Percentiles rank a stretch among this genome's conserved stretches.
These are phyloP conservation scores for Chelonus formosanus DNA, from an alignment of 2,888 invertebrate genomes.

Conservation along the genomic window DNA sequence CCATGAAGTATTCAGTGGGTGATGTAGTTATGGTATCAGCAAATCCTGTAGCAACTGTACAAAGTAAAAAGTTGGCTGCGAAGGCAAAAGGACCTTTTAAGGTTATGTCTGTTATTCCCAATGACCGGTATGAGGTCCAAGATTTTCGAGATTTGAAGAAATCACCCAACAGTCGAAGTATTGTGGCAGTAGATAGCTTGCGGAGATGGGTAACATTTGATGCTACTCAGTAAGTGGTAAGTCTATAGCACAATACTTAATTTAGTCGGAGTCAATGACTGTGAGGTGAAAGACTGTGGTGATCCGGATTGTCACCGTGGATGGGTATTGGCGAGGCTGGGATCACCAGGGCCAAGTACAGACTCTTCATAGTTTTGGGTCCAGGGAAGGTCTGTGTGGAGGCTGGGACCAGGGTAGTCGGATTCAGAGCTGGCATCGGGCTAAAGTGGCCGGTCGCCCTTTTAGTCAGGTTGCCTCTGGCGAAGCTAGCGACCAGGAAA, in stretches of 20 bases:
- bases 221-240: constrained; percentile 10
- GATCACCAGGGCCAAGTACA: neutral
- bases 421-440: too few relatives aligned
- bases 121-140: constrained; percentile 44
- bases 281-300: neutral
- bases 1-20: constrained; percentile 35
- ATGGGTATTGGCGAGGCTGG: neutral
- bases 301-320: neutral
- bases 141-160: constrained; percentile 42
- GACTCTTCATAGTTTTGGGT: neutral
- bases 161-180: constrained; percentile 29
- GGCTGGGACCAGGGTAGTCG: neutral
- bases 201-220: constrained; percentile 35
- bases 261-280: neutral
- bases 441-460: constrained; percentile 6
- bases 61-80: constrained; percentile 41
- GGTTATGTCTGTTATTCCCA: constrained; percentile 40
- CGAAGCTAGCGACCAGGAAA: constrained; percentile 4
- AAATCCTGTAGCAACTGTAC: constrained; percentile 38
- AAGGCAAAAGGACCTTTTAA: constrained; percentile 44
- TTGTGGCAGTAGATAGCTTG: constrained; percentile 37
- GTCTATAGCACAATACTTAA: neutral
- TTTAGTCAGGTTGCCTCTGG: neutral
- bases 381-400: neutral
- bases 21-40: constrained; percentile 42